Evolutionary conservation across 2,113 vertebrate species (phyloP), one percentile per base, ranked within the genome.

Genomic region (Leucopternis melanops): DNA sequence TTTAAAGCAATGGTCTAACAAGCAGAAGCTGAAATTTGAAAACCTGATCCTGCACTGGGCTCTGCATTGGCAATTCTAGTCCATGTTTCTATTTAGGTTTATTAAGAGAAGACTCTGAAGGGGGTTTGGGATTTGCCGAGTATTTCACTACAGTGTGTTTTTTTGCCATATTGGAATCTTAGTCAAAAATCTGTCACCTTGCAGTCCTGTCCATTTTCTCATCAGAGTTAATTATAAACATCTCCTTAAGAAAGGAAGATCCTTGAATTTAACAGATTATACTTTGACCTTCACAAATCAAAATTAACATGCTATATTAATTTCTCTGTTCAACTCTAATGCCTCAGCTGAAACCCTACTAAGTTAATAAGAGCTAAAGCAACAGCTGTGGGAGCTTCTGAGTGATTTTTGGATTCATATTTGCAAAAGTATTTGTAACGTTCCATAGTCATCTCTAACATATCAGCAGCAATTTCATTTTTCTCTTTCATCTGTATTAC

Each of bases 301-400:
- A 85, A 83, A 84, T 81, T 52, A 81, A 54, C 49, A 63, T 58
- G 54, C 42, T 88, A 8, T 73, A 72, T 91, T 93, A 47, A 78
- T 94, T 90, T 91, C 66, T 96, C 89, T 69, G 40, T 88, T 92
- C 38, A 79, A 92, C 40, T 84, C 49, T 44, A 84, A 50, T 90
- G 91, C 58, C 47, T 95, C 26, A 47, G 50, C 84, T 88, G 86
- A 91, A 94, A 73, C 42, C 44, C 70, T 87, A 11, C 36, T 74
- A 61, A 75, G 54, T 63, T 50, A 86, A 25, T 81, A 45, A 77
- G 72, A 94, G 69, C 84, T 93, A 23, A 77, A 86, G 65, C 93
- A 94, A 69, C 81, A 96, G 91, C 78, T 95, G 81, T 87, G 81
- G 88, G 86, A 91, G 65, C 65, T 92, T 95, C 81, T 44, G 58